A percentile compares a stretch with the other conserved stretches of the same genome.
These are phyloP conservation scores for Tenebrosternarchus preto DNA, from an alignment of 2,113 vertebrate genomes.

Conservation along the genomic window DNA sequence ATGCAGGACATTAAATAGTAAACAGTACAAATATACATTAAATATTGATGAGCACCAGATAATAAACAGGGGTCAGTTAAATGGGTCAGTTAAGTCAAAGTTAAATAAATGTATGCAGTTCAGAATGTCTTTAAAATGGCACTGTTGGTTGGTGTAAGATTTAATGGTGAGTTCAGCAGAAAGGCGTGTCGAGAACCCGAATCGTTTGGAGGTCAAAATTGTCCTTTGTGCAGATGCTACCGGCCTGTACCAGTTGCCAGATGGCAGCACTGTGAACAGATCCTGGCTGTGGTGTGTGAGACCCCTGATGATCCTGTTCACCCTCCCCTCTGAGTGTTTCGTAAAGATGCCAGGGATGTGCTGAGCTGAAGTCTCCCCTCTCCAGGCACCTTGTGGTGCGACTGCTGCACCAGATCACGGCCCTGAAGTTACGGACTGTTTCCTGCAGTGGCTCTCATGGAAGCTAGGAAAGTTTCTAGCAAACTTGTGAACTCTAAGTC, in stretches of 20 bases:
- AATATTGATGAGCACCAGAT: background rate
- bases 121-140: background rate
- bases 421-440: background rate
- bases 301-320: conserved; percentile 11
- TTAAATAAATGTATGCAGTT: background rate
- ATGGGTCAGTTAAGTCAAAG: background rate
- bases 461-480: background rate
- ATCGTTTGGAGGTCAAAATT: background rate
- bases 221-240: background rate
- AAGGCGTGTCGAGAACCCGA: background rate
- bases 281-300: background rate
- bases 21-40: background rate
- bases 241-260: background rate
- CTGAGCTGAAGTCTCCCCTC: conserved; percentile 9
- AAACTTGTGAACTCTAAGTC: background rate
- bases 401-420: background rate
- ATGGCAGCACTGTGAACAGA: conserved; percentile 9
- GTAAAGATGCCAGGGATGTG: background rate
- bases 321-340: background rate
- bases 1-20: conserved; percentile 5
- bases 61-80: background rate
- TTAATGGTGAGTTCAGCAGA: background rate
- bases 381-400: conserved; percentile 5
- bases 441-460: background rate
- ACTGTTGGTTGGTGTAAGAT: too few species aligned